A percentile compares a stretch with the other conserved stretches of the same genome.
Evolutionary conservation across 2,888 invertebrate species (phyloP).

Genomic region (Agonopterix arenella): DNA sequence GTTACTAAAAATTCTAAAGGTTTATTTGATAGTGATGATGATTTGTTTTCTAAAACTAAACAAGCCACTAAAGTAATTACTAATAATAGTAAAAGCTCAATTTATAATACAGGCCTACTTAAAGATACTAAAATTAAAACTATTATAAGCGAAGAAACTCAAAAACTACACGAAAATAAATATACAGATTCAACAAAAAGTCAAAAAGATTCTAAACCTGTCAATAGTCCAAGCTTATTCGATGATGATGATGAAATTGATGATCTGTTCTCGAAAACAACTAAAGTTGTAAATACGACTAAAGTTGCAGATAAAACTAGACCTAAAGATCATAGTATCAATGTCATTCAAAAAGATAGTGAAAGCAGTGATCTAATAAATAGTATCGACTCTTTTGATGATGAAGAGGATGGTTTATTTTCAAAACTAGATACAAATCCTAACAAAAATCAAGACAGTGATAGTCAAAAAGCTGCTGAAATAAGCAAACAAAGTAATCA

Average conservation of each 20-base stretch:
- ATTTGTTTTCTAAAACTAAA: slow-evolving; percentile 29
- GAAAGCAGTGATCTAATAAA: not conserved
- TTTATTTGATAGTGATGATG: slow-evolving; percentile 42
- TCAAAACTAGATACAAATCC: not conserved
- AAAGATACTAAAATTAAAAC: too few relatives aligned
- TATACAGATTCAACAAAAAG: too few relatives aligned
- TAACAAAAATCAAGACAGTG: not conserved
- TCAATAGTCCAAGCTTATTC: slow-evolving; percentile 36
- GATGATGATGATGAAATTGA: slow-evolving; percentile 38
- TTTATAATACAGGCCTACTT: too few relatives aligned
- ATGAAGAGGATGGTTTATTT: slow-evolving; percentile 14
- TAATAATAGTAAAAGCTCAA: too few relatives aligned
- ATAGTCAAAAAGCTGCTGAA: not conserved
- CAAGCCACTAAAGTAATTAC: not conserved
- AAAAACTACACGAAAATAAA: too few relatives aligned
- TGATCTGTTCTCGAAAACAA: slow-evolving; percentile 22
- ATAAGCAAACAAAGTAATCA: too few relatives aligned
- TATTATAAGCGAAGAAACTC: too few relatives aligned
- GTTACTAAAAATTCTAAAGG: slow-evolving; percentile 17
- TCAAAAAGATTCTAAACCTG: not conserved
- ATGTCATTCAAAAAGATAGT: not conserved
- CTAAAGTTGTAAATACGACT: not conserved
- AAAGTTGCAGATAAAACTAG: not conserved
- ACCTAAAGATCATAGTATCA: not conserved
- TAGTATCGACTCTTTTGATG: not conserved